These are phyloP conservation scores for Aurelia sp. DNA, from an alignment of 30 jellyfish, hydroid and myxozoan species.

Conservation along the genomic window DNA sequence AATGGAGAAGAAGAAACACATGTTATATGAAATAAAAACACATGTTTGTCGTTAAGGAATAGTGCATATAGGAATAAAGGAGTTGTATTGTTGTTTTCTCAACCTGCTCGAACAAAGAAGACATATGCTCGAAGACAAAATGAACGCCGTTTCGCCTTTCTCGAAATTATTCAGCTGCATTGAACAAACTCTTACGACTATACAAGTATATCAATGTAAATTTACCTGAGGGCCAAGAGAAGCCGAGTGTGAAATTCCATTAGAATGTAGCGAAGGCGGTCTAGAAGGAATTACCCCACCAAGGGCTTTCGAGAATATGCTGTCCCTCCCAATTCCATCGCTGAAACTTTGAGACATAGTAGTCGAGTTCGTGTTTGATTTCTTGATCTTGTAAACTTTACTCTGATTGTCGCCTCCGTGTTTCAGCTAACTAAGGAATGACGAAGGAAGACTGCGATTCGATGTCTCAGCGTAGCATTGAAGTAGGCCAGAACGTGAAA, in stretches of 20 bases:
- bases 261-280: conserved; percentile 87
- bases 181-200: conserved; percentile 23
- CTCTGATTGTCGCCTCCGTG: background rate
- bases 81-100: conserved; percentile 69
- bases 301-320: conserved; percentile 74
- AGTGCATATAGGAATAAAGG: conserved; percentile 54
- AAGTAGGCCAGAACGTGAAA: conserved; percentile 78
- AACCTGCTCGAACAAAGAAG: conserved; percentile 76
- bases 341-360: conserved; percentile 80
- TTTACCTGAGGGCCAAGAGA: conserved; percentile 88
- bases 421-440: background rate
- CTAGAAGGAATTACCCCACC: conserved; percentile 80
- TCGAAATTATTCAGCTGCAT: conserved; percentile 73
- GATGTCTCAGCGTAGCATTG: conserved; percentile 52
- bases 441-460: conserved; percentile 11
- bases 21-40: conserved; percentile 47
- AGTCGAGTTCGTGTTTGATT: conserved; percentile 8
- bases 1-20: conserved; percentile 44
- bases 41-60: conserved; percentile 51
- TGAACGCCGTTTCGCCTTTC: conserved; percentile 43
- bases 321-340: conserved; percentile 89
- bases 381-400: background rate
- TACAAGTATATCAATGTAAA: background rate
- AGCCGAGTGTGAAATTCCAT: conserved; percentile 79
- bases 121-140: conserved; percentile 74